These are phyloP conservation scores for Pseudorasbora parva DNA, from an alignment of 2,113 vertebrate genomes.

Conservation along the genomic window DNA sequence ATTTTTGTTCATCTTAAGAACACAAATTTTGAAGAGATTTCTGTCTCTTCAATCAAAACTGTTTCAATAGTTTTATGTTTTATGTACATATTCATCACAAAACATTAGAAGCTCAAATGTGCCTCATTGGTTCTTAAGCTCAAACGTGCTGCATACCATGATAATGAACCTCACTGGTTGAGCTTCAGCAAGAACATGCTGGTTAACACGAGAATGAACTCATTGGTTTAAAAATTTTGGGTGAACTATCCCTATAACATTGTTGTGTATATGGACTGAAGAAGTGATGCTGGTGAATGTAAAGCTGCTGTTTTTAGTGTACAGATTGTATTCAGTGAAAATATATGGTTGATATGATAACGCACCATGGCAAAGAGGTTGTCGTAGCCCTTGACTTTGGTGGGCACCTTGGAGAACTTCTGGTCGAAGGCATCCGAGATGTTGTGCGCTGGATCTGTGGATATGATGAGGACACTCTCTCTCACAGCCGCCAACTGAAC, in stretches of 20 bases:
- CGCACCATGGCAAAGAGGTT: slow-evolving; percentile 97
- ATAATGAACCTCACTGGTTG: too few species aligned
- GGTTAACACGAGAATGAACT: too few species aligned
- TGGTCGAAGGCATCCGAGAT: slow-evolving; percentile 97
- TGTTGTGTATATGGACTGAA: neutral
- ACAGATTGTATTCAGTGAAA: neutral
- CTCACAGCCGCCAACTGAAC: slow-evolving; percentile 92
- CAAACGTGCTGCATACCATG: too few species aligned
- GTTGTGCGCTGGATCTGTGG: slow-evolving; percentile 95
- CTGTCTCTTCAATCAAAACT: too few species aligned
- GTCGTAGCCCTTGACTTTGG: slow-evolving; percentile 94
- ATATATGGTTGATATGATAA: slow-evolving; percentile 15
- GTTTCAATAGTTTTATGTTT: too few species aligned
- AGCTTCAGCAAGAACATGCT: too few species aligned
- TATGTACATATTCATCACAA: too few species aligned
- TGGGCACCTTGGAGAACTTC: slow-evolving; percentile 97
- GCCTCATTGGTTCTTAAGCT: too few species aligned
- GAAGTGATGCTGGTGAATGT: neutral
- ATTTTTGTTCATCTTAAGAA: too few species aligned
- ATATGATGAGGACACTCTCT: slow-evolving; percentile 97
- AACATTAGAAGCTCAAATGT: too few species aligned
- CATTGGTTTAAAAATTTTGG: too few species aligned
- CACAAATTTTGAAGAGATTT: too few species aligned
- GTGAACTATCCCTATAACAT: neutral
- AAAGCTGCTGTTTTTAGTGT: neutral